A percentile compares a stretch with the other conserved stretches of the same genome.
These are phyloP conservation scores for Trichogramma evanescens DNA, from an alignment of 2,888 invertebrate species.

Conservation along the genomic window DNA sequence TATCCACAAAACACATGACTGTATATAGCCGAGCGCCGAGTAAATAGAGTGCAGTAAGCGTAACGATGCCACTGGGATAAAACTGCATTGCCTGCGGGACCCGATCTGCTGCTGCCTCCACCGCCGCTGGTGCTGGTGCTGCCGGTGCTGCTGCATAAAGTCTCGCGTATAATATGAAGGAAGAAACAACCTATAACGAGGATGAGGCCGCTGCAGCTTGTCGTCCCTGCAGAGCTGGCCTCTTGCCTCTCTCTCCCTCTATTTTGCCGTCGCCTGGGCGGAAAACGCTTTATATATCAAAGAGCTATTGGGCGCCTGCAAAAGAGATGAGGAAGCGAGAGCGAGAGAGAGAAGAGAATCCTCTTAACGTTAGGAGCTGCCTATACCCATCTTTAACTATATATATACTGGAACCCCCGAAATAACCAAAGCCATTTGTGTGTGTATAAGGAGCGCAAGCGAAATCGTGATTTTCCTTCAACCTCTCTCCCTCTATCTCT, in stretches of 20 bases:
- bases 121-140: too few relatives aligned
- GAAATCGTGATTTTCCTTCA: slow-evolving; percentile 10
- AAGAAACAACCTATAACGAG: too few relatives aligned
- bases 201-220: too few relatives aligned
- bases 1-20: too few relatives aligned
- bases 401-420: neutral
- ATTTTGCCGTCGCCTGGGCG: neutral
- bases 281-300: neutral
- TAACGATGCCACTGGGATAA: too few relatives aligned
- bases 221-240: neutral
- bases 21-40: too few relatives aligned
- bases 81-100: too few relatives aligned
- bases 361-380: slow-evolving; percentile 10
- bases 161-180: too few relatives aligned
- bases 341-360: slow-evolving; percentile 5
- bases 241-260: neutral
- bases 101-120: too few relatives aligned
- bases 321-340: neutral
- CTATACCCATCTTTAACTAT: too few relatives aligned
- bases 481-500: neutral
- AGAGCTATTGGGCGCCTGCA: neutral
- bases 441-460: neutral
- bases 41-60: too few relatives aligned
- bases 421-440: slow-evolving; percentile 17
- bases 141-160: too few relatives aligned